Evolutionary conservation across 30 jellyfish, hydroid and myxozoan species (phyloP), one percentile per base, ranked within the genome.

Genomic region (Aurelia coerulea): DNA sequence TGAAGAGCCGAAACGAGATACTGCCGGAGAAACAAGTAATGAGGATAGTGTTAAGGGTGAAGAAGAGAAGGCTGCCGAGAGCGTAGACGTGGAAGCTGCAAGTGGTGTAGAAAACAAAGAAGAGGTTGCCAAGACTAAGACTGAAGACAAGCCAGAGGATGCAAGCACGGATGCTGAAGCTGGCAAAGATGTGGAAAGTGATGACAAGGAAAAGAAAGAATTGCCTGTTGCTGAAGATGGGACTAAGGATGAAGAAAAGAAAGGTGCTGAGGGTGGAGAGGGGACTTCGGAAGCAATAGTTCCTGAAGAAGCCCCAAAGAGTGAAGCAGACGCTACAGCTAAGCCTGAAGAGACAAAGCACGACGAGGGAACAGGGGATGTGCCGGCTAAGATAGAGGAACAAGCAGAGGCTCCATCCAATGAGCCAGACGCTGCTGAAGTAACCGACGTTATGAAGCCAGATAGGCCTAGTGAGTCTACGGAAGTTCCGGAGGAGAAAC

Each of bases 201-300:
- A 9, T 5, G 14, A 46, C 12, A 46, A 31, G 12, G 73, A 62
- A 13, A 19, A 19, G 14, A 13, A 62, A 62, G 32, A 5, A 62
- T 19, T 11, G 3, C 33, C 73, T 62, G 78, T 29, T 33, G 42
- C 50, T 68, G 78, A 68, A 5, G 78, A 68, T 68, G 41, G 41
- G 78, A 37, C 78, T 46, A 46, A 46, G 56, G 56, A 80, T 14
- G 87, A 37, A 37, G 63, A 33, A 76, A 49, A 54, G 63, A 76
- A 50, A 15, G 64, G 16, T 10, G 66, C 76, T 6, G 82, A 19
- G 23, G 69, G 65, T 41, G 73, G 23, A 12, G 82, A 46, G n/a
- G 42, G 31, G 62, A 16, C 32, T 39, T 39, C 58, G 52, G 49
- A 73, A 14, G 70, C 23, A 39, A 32, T 15, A 18, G 18, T 8